Evolutionary conservation across 2,113 vertebrate genomes (phyloP), one percentile per base, ranked within the genome.

Genomic region (Mastomys coucha): DNA sequence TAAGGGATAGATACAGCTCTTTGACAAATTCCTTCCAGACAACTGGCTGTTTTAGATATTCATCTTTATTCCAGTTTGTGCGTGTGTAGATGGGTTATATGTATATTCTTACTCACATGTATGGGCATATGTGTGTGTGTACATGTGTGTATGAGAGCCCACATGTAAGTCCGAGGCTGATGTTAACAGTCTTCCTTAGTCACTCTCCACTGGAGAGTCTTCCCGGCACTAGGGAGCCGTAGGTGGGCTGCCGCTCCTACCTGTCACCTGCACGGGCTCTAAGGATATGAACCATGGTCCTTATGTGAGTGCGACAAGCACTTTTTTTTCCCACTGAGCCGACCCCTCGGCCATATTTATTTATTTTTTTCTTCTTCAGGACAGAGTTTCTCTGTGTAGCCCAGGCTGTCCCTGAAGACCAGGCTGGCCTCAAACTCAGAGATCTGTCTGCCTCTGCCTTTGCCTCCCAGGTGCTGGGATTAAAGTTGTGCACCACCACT

Each of bases 21-120:
- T 88, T 94, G 77, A 84, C 10, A 85, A 51, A 56, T 92, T 13
- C 67, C 69, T 91, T 92, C 53, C 76, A 65, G 92, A 86, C n/a
- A 82, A 56, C 8, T 60, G 2, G 73, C 58, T 91, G 9, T 85
- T 65, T 60, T 39, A 81, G 78, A 24, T 17, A 58, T 26, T 60
- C 22, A 39, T n/a, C 22, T 51, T 77, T 77, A 82, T 60, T 82
- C 11, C 80, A 39, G 53, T 60, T 60, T 82, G 56, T 24, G 72
- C 42, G 2, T 24, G 19, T 22, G 76, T 14, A 7, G 17, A 72
- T 72, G 36, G 17, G 16, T 36, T 20, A 1, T 42, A 39, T 75
- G 39, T 75, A 22, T 39, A 36, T 73, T 4, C 31, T 2, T 56
- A 28, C 51, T 56, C 17, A n/a, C 4, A 36, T n/a, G 51, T 56